phyloP scores from a whole-genome alignment of 2,888 invertebrate genomes.

The Drosophila kanekoi region DNA sequence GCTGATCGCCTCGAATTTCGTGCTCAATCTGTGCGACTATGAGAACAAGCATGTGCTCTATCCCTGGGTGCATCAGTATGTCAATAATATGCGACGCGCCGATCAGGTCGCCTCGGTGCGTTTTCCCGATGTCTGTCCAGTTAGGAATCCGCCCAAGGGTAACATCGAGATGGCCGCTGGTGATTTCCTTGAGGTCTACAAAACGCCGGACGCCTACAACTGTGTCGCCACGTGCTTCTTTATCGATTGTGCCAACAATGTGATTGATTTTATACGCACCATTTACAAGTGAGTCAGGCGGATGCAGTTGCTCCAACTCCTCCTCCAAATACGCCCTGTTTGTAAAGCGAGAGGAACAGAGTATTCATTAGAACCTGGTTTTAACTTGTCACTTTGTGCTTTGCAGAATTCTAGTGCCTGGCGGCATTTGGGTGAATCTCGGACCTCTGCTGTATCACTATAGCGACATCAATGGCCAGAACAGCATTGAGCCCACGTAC shows the following conservation, averaged over 20 bases:
- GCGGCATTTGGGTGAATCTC: conserved; percentile 94
- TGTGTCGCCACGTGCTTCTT: conserved; percentile 99
- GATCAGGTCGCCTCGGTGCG: conserved; percentile 92
- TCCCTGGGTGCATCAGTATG: conserved; percentile 98
- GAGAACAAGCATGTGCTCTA: conserved; percentile 92
- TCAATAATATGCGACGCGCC: conserved; percentile 93
- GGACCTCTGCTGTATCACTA: conserved; percentile 97
- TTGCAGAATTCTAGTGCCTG: conserved; percentile 92
- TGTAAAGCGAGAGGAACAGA: background rate
- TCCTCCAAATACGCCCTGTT: background rate
- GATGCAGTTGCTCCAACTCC: background rate
- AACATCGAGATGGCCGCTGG: conserved; percentile 98
- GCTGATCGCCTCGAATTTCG: conserved; percentile 98
- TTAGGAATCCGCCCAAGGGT: conserved; percentile 86
- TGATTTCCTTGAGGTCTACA: conserved; percentile 93
- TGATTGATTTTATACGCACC: conserved; percentile 96
- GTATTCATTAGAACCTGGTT: too few species aligned
- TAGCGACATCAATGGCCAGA: conserved; percentile 94
- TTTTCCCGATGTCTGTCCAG: conserved; percentile 96
- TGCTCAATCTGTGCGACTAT: conserved; percentile 91
- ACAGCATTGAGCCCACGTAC: conserved; percentile 97
- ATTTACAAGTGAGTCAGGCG: conserved; percentile 88
- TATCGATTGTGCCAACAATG: conserved; percentile 98
- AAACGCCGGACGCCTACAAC: conserved; percentile 87
- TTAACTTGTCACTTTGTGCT: background rate